Conservation (phyloP, 2,888 invertebrate species). For the Ectemnius continuus region DNA sequence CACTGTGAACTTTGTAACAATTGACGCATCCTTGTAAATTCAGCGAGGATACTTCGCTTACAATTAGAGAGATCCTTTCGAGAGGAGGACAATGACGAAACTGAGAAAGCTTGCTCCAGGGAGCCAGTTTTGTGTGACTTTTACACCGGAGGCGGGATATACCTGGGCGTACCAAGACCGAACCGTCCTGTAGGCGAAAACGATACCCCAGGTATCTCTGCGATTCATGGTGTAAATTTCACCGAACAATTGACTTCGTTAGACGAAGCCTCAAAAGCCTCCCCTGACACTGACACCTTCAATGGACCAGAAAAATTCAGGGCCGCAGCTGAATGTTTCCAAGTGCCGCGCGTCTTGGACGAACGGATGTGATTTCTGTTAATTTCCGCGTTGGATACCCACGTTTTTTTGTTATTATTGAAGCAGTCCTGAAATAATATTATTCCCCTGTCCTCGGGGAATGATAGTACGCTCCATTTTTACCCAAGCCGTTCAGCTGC, state of each 20-base stretch:
- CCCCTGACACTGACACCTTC: slow-evolving; percentile 47
- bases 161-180: slow-evolving; percentile 16
- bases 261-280: slow-evolving; percentile 35
- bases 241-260: slow-evolving; percentile 57
- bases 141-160: slow-evolving; percentile 29
- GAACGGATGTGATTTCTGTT: not conserved
- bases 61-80: slow-evolving; percentile 7
- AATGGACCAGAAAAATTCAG: slow-evolving; percentile 33
- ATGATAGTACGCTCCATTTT: no score
- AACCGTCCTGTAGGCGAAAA: slow-evolving; percentile 6
- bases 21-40: not conserved
- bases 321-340: not conserved
- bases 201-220: slow-evolving; percentile 22
- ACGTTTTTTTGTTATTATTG: not conserved
- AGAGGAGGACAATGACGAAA: slow-evolving; percentile 8
- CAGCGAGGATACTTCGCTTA: not conserved
- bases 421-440: not conserved
- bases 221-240: slow-evolving; percentile 59
- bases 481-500: slow-evolving; percentile 5
- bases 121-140: slow-evolving; percentile 21
- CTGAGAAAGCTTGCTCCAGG: not conserved
- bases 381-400: not conserved
- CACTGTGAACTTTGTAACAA: not conserved
- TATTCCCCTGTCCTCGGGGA: not conserved
- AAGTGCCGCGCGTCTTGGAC: not conserved